Conservation (phyloP, 2,113 vertebrate genomes). For the Antennarius striatus region DNA sequence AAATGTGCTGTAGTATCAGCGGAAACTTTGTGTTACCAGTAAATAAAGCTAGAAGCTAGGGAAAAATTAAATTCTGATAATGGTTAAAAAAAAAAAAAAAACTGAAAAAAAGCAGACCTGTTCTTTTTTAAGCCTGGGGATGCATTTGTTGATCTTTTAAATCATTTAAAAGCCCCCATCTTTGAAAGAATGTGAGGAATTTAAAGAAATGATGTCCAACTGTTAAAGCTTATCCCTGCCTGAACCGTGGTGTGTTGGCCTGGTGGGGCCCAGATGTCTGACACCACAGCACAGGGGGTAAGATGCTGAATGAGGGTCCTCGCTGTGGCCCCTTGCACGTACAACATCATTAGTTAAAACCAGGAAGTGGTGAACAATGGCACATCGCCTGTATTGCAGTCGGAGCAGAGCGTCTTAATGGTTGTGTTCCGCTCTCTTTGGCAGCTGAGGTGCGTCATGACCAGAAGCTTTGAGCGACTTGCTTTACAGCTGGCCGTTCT, state of each 20-base stretch:
- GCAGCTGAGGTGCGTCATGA: constrained; percentile 5
- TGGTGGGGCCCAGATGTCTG: constrained; percentile 69
- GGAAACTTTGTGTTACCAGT: too few relatives aligned
- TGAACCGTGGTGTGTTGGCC: constrained; percentile 36
- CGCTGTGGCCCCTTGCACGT: constrained; percentile 3
- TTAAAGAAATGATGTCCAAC: constrained; percentile 57
- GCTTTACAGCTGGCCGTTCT: constrained; percentile 44
- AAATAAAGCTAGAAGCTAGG: too few relatives aligned
- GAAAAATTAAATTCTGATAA: too few relatives aligned
- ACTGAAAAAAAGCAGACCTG: too few relatives aligned
- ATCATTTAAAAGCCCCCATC: constrained; percentile 41
- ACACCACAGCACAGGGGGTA: constrained; percentile 33
- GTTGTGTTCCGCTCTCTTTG: not conserved
- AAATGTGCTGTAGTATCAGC: too few relatives aligned
- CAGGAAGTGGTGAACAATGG: not conserved
- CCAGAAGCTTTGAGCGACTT: constrained; percentile 32
- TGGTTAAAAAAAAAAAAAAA: too few relatives aligned
- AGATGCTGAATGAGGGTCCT: constrained; percentile 32
- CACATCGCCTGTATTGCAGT: not conserved
- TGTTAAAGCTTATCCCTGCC: constrained; percentile 63
- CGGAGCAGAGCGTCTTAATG: constrained; percentile 20
- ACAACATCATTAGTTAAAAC: not conserved
- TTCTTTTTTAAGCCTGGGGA: not conserved
- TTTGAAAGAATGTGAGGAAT: constrained; percentile 65
- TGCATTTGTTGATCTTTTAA: constrained; percentile 51